phyloP scores from a whole-genome alignment of 2,888 invertebrate genomes.

The Melanostoma mellinum region DNA sequence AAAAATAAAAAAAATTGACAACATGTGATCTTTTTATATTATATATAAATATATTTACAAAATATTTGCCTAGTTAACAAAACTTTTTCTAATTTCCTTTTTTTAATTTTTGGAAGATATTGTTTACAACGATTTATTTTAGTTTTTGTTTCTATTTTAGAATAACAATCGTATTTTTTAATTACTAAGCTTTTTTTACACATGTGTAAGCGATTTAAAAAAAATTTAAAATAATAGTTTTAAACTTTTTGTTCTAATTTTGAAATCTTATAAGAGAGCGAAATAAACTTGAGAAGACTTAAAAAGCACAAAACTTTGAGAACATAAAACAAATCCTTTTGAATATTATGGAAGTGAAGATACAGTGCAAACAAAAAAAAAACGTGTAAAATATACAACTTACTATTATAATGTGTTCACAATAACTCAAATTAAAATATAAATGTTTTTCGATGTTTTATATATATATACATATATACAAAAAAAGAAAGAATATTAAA shows the following conservation, averaged over 20 bases:
- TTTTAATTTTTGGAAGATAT: slow-evolving; percentile 15
- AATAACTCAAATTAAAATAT: slow-evolving; percentile 39
- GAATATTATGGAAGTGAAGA: slow-evolving; percentile 5
- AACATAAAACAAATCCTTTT: slow-evolving; percentile 29
- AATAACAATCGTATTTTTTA: slow-evolving; percentile 25
- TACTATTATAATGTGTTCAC: slow-evolving; percentile 56
- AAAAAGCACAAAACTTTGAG: slow-evolving; percentile 50
- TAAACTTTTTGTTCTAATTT: slow-evolving; percentile 10
- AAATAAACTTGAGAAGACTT: slow-evolving; percentile 45
- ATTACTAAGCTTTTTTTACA: slow-evolving; percentile 50
- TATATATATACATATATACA: slow-evolving; percentile 13
- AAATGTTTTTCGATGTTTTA: slow-evolving; percentile 42
- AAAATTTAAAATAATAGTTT: slow-evolving; percentile 34
- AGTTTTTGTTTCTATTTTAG: slow-evolving; percentile 12
- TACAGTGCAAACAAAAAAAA: not conserved
- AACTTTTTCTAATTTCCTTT: slow-evolving; percentile 44
- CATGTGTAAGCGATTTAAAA: slow-evolving; percentile 19
- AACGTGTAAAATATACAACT: slow-evolving; percentile 23
- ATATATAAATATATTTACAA: slow-evolving; percentile 64
- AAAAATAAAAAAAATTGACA: slow-evolving; percentile 52
- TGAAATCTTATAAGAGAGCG: slow-evolving; percentile 12
- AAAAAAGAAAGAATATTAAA: not conserved
- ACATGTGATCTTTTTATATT: slow-evolving; percentile 70
- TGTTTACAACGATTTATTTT: slow-evolving; percentile 25
- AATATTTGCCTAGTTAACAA: slow-evolving; percentile 59